Evolutionary conservation across 1,140 invertebrate genomes (phyloP), one percentile per base, ranked within the genome.

Genomic region (Branchinecta lynchi): DNA sequence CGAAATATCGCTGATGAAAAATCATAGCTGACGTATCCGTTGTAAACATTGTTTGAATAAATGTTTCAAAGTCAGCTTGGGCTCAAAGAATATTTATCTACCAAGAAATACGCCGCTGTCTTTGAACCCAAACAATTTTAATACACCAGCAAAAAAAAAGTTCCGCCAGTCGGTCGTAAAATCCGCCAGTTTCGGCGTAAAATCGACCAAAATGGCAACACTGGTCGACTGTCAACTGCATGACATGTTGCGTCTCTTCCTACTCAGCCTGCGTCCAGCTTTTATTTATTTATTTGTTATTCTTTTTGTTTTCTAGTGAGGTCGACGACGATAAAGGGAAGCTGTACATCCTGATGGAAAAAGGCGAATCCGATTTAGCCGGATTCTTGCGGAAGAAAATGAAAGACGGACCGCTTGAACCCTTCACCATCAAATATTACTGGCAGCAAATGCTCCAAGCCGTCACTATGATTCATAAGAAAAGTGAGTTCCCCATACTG

Each of bases 371-470:
- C 15, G 95, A 98, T 81, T 82, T 98, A 68, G 86, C 87, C 69
- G 82, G 82, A 72, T 83, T 92, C 45, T 79, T 95, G n/a, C 85
- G 85, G 74, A 81, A 81, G 66, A 81, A 83, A 66, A 78, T 7
- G 79, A 79, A 83, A 70, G 77, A 84, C 68, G 78, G 81, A 73
- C 77, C 83, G 75, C 75, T 89, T 74, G 82, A 86, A 73, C 76
- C 85, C 46, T 72, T 77, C 81, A 87, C 77, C 76, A 87, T 95
- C 45, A 83, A 90, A 73, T 91, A 88, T 77, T 96, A 93, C 81
- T 97, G 94, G 90, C 85, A 86, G 74, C 89, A 95, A 80, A 98
- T 98, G 92, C 80, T 98, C 43, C 83, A 84, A 68, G 92, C 92
- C 72, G 95, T 98, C 0, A 82, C 89, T 75, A 87, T 91, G 73